Conservation (phyloP, 2,797 vertebrate genomes). For the Falco concolor region DNA sequence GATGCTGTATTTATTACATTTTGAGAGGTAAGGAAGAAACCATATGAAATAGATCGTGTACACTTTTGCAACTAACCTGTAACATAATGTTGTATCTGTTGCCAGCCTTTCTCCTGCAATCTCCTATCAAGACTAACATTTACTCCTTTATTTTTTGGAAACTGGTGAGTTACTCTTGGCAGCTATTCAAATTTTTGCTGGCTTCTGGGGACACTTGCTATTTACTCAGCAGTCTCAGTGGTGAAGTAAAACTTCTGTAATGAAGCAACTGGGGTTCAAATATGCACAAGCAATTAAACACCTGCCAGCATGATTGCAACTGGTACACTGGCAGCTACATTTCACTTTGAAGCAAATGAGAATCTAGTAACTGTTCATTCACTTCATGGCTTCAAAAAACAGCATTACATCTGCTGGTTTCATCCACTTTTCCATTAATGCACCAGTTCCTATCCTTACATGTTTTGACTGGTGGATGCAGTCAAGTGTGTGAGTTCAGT, state of each 20-base stretch:
- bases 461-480: background rate
- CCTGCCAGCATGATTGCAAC: background rate
- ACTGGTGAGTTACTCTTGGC: conserved; percentile 12
- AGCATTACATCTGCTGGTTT: background rate
- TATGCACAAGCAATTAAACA: background rate
- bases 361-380: conserved; percentile 2
- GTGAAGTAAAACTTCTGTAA: conserved; percentile 2
- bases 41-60: background rate
- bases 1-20: background rate
- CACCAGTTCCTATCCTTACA: background rate
- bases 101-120: background rate
- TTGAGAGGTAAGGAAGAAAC: background rate
- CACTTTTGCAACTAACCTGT: background rate
- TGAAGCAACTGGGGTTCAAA: background rate
- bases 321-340: background rate
- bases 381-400: background rate
- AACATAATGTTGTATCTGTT: background rate
- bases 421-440: background rate
- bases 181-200: background rate
- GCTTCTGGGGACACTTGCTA: background rate
- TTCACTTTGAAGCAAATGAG: background rate
- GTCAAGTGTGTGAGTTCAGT: background rate
- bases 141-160: conserved; percentile 13
- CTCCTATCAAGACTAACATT: background rate
- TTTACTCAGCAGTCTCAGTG: background rate